These are phyloP conservation scores for Acanthis flammea DNA, from an alignment of 2,797 vertebrate genomes.

Conservation along the genomic window DNA sequence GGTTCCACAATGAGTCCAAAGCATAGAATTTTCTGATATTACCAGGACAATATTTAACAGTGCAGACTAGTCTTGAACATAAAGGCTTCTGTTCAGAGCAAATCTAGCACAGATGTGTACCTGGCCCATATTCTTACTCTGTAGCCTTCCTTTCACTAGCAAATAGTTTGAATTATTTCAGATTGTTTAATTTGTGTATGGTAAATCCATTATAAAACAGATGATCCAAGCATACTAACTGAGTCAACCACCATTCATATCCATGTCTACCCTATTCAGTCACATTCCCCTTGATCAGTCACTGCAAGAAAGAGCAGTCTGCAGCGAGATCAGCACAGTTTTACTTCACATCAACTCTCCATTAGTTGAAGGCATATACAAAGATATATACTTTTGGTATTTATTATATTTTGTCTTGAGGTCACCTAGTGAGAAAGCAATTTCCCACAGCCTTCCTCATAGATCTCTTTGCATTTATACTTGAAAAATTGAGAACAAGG, in stretches of 20 bases:
- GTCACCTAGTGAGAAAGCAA: neutral
- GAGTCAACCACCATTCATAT: neutral
- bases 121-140: neutral
- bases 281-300: neutral
- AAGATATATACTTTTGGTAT: neutral
- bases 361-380: accelerated
- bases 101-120: neutral
- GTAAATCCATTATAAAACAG: neutral
- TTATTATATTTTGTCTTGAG: neutral
- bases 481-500: neutral
- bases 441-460: neutral
- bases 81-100: neutral
- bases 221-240: neutral
- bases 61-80: neutral
- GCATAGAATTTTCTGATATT: neutral
- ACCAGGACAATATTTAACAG: neutral
- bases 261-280: neutral
- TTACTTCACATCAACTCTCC: neutral
- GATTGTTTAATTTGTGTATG: neutral
- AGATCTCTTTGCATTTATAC: neutral
- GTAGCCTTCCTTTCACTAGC: neutral
- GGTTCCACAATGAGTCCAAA: neutral
- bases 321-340: neutral
- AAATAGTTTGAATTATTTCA: neutral
- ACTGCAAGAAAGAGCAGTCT: neutral